Base-by-base conservation (phyloP, 1,140 invertebrate genomes). In the Zaprionus nigranus region DNA sequence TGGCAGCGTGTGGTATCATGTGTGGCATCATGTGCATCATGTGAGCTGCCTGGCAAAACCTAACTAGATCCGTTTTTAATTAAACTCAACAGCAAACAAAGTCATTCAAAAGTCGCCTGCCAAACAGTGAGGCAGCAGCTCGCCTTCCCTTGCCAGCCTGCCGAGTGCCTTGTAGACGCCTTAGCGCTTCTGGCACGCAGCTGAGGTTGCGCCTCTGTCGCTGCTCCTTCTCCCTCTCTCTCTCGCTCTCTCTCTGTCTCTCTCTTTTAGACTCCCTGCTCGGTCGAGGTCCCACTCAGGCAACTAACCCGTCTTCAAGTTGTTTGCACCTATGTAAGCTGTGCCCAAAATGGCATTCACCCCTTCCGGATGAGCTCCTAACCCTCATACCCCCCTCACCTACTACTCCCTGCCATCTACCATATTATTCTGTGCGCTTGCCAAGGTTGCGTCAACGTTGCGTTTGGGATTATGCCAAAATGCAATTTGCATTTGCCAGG, bases 61-160 rank as follows among this genome's bases (percentile, higher is more conserved):
- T 74, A 63, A 63, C 66, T 63, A 88, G 81, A 91, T 91, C 82
- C 88, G 88, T 78, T 91, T 91, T 91, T 91, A 91, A 91, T 91
- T 91, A 91, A 91, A 91, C 82, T 90, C 77, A 85, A 91, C 88
- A 81, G 77, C 88, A 85, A 91, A 88, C 81, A 91, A 88, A 81
- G 80, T 84, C 83, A 84, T 82, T 77, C 46, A 51, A 64, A 75
- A 61, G 61, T 59, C 62, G 69, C 40, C 56, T 57, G 22, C 30
- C 30, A 12, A 15, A 38, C 12, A 9, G 26, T 56, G 11, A 51
- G 40, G 38, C 38, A n/a, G 15, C 30, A 34, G 30, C 30, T 34
- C 30, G 30, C 30, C 49, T 15, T n/a, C 17, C 38, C 49, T 17
- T n/a, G 28, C 49, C 38, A 61, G 60, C 22, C 36, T 34, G 26